Base-by-base conservation (phyloP, 2,113 vertebrate genomes). In the Bombycilla garrulus region DNA sequence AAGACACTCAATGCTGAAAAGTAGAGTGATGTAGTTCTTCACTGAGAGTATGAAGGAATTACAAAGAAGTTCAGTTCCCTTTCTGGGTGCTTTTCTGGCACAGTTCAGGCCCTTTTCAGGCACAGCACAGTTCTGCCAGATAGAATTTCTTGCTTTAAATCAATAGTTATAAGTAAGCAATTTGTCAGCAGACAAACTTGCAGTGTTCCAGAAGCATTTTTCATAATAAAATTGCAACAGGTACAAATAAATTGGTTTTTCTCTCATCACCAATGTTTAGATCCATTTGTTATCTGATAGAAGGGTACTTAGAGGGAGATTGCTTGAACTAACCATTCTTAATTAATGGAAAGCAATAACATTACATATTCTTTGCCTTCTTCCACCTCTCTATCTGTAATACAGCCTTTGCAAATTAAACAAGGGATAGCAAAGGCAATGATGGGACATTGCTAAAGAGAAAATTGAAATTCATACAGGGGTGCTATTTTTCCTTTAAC, bases 221-320 rank as follows among this genome's bases (percentile, higher is more conserved):
- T 94, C 56, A 56, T 81, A 79, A 92, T 84, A 71, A 88, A 86
- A 92, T 84, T 84, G 25, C 40, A 69, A 86, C 91, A 81, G 54
- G 95, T 87, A 36, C 15, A 89, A 92, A 86, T 69, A 92, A 88
- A 91, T 86, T 84, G 86, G 69, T 97, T 91, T 96, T 94, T 90
- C 66, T 88, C 4, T 80, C 81, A 89, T 81, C 91, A 51, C 48
- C 70, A 79, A 40, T 79, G 18, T 22, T 84, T 83, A 91, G 20
- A 53, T 65, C 45, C 65, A 89, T 95, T 95, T 93, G 16, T 93
- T 85, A 91, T 44, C 65, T 79, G 48, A 72, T 58, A 56, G 40
- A 69, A 79, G 29, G 17, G 31, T 67, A 74, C 54, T 71, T 93
- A 88, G 40, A 82, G n/a, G 66, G 25, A 91, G 36, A 57, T 65